phyloP scores from a whole-genome alignment of 2,888 invertebrate species.

The Pteria penguin region DNA sequence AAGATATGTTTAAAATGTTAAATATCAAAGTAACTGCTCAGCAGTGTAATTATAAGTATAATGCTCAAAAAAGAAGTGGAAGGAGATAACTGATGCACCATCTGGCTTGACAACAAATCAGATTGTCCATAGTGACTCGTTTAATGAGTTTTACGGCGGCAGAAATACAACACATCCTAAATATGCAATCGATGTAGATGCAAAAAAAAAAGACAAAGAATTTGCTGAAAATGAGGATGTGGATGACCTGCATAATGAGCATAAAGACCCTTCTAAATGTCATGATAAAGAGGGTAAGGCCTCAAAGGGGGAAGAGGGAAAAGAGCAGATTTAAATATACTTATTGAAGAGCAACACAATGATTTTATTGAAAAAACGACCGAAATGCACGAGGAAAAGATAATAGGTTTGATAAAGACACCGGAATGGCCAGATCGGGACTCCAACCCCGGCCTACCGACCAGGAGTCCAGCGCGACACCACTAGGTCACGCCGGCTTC shows the following conservation, averaged over 20 bases:
- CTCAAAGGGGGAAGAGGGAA: not conserved
- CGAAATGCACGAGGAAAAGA: slow-evolving; percentile 2
- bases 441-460: too few relatives aligned
- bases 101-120: slow-evolving; percentile 15
- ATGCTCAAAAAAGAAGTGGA: slow-evolving; percentile 24
- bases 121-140: slow-evolving; percentile 19
- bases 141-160: slow-evolving; percentile 28
- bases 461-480: too few relatives aligned
- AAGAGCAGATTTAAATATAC: not conserved
- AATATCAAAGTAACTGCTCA: not conserved
- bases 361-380: not conserved
- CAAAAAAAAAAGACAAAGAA: not conserved
- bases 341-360: slow-evolving; percentile 3
- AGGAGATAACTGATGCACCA: slow-evolving; percentile 31
- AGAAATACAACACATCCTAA: slow-evolving; percentile 21
- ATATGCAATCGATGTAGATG: slow-evolving; percentile 11
- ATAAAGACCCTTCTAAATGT: not conserved
- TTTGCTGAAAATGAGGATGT: not conserved
- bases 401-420: not conserved
- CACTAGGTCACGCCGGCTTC: too few relatives aligned
- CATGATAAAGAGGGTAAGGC: not conserved
- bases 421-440: too few relatives aligned
- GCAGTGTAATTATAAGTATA: slow-evolving; percentile 13
- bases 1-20: not conserved
- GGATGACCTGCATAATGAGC: too few relatives aligned